Evolutionary conservation across 92 coral and sea anemone species (phyloP).

Genomic region (Palythoa caribaeorum): DNA sequence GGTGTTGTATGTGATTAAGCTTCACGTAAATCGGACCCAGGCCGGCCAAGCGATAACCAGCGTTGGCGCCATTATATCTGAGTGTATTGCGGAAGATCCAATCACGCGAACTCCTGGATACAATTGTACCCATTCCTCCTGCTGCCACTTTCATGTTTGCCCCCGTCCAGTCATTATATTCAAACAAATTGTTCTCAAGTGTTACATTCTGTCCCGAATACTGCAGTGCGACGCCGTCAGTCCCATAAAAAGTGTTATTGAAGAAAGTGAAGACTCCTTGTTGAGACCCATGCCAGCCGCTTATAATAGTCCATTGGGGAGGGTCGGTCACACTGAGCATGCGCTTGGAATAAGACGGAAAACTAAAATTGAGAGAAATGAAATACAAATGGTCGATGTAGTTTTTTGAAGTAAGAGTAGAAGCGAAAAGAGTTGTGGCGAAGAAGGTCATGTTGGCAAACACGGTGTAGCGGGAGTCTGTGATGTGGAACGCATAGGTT

Average conservation of each 20-base stretch:
- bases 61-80: constrained; percentile 58
- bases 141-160: constrained; percentile 63
- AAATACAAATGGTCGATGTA: constrained; percentile 65
- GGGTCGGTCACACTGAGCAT: constrained; percentile 74
- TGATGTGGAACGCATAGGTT: constrained; percentile 74
- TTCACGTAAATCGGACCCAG: constrained; percentile 44
- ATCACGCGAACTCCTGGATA: constrained; percentile 67
- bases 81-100: constrained; percentile 54
- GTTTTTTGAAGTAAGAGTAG: constrained; percentile 27
- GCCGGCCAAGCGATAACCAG: constrained; percentile 47
- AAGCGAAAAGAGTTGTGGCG: constrained; percentile 72
- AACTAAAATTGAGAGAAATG: constrained; percentile 68
- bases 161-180: constrained; percentile 83
- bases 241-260: constrained; percentile 72
- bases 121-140: constrained; percentile 79
- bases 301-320: constrained; percentile 69
- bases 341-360: constrained; percentile 80
- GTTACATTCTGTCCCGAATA: constrained; percentile 69
- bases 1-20: constrained; percentile 77
- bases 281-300: constrained; percentile 47
- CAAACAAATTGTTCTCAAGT: constrained; percentile 77
- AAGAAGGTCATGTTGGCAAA: constrained; percentile 74
- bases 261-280: constrained; percentile 50
- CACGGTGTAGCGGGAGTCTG: constrained; percentile 59
- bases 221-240: constrained; percentile 80